Percentiles rank a stretch among this genome's conserved stretches.
Evolutionary conservation across 2,113 vertebrate genomes (phyloP).

Genomic region (Noturus placidus): DNA sequence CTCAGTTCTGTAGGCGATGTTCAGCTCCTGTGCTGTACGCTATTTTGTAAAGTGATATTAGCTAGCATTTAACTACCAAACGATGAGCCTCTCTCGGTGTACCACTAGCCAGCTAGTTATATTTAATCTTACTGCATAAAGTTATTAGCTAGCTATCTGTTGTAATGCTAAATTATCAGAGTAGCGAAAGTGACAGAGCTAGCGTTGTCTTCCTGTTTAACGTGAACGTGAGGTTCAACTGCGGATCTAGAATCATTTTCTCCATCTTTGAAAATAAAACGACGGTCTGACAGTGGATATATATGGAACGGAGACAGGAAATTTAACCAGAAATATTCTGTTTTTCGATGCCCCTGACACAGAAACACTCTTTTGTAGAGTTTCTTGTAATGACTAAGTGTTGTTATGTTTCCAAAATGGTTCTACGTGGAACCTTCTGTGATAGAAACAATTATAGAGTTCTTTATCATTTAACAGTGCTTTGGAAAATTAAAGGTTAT

Average conservation of each 20-base stretch:
- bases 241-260: background rate
- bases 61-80: background rate
- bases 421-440: background rate
- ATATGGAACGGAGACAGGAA: conserved; percentile 54
- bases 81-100: background rate
- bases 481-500: background rate
- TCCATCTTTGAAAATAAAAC: too few species aligned
- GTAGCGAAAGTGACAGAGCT: background rate
- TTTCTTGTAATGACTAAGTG: background rate
- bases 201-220: background rate
- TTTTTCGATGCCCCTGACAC: conserved; percentile 75
- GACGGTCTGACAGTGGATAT: background rate
- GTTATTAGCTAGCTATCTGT: background rate
- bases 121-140: background rate
- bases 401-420: background rate
- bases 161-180: background rate
- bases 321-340: conserved; percentile 53
- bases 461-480: background rate
- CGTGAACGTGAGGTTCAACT: background rate
- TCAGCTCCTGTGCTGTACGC: background rate
- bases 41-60: background rate
- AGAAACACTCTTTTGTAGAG: background rate
- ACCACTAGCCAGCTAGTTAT: background rate
- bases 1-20: background rate
- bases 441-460: background rate